Conservation (phyloP, 2,888 invertebrate species). For the Eudiplozoon nipponicum region DNA sequence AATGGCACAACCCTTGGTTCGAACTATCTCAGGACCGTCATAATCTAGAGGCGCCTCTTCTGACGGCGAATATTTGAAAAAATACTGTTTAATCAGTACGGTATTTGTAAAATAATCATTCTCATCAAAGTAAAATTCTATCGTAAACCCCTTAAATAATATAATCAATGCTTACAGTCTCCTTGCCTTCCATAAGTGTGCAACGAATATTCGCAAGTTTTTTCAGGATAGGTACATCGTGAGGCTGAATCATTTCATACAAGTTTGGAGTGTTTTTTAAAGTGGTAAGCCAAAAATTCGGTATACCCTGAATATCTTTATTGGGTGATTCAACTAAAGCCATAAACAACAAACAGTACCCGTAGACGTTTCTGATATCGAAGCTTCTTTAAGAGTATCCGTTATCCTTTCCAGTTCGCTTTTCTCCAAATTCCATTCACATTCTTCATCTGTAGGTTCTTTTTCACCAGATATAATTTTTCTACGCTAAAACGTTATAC, state of each 20-base stretch:
- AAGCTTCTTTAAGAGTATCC: not conserved
- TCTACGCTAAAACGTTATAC: no score
- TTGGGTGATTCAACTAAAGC: no score
- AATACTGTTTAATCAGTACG: constrained; percentile 58
- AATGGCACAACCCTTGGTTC: constrained; percentile 52
- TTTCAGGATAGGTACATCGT: not conserved
- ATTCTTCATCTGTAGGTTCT: constrained; percentile 2
- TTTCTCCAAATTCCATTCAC: not conserved
- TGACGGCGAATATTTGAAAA: constrained; percentile 55
- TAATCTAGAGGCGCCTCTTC: constrained; percentile 53
- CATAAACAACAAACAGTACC: no score
- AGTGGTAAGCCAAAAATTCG: not conserved
- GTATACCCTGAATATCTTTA: not conserved
- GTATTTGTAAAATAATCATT: constrained; percentile 63
- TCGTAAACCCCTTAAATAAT: constrained; percentile 34
- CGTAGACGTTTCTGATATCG: no score
- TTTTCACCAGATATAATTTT: constrained; percentile 1
- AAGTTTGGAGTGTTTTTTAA: not conserved
- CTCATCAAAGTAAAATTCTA: constrained; percentile 62
- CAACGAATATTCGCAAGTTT: not conserved
- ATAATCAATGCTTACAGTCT: not conserved
- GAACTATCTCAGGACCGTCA: constrained; percentile 70
- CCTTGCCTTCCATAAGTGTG: no score
- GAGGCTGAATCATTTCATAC: not conserved
- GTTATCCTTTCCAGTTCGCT: not conserved